Evolutionary conservation across 1,140 invertebrate species (phyloP).

Genomic region (Laupala kohalensis): DNA sequence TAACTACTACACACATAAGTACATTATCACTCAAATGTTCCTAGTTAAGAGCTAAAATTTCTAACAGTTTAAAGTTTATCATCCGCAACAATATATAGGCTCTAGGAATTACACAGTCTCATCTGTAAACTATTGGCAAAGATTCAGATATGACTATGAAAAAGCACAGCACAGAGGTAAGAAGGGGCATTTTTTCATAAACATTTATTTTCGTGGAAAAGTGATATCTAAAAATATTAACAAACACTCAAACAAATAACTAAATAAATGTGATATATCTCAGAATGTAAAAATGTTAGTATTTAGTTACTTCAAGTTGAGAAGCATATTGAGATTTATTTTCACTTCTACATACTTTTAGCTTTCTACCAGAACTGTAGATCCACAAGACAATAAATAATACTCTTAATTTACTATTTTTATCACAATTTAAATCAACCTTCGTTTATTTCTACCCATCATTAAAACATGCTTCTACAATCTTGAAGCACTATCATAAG

Average conservation of each 20-base stretch:
- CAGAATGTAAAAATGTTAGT: background rate
- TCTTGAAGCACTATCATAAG: background rate
- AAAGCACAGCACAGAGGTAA: background rate
- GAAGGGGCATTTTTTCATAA: background rate
- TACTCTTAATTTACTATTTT: too few species aligned
- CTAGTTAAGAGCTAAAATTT: too few species aligned
- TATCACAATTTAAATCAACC: too few species aligned
- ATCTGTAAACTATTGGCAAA: background rate
- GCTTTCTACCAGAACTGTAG: too few species aligned
- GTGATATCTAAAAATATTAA: background rate
- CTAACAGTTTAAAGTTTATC: too few species aligned
- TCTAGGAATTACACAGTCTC: too few species aligned
- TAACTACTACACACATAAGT: too few species aligned
- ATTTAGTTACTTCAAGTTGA: background rate
- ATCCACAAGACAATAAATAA: too few species aligned
- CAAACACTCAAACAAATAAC: background rate
- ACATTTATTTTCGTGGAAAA: background rate
- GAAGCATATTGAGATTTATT: background rate
- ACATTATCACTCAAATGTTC: too few species aligned
- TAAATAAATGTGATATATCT: background rate
- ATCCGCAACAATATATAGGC: too few species aligned
- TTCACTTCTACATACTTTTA: background rate
- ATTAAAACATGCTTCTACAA: background rate
- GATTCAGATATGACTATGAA: background rate
- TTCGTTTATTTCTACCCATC: too few species aligned